Percentiles rank a stretch among this genome's conserved stretches.
Conservation (phyloP, 1,140 invertebrate genomes). For the Delia radicum region DNA sequence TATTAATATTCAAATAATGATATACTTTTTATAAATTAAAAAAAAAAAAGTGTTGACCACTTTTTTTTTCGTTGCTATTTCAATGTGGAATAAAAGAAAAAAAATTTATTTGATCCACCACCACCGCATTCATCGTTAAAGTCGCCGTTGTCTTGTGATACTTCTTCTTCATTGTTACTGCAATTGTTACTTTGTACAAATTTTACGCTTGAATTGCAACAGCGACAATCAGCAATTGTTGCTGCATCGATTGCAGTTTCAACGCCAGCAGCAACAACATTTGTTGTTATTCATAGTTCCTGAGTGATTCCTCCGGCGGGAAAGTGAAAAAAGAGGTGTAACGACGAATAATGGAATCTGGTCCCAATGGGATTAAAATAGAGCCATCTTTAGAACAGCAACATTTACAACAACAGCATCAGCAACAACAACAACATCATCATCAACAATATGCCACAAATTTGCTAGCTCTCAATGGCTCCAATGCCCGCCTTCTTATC, state of each 20-base stretch:
- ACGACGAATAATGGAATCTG: conserved; percentile 55
- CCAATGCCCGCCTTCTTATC: conserved; percentile 39
- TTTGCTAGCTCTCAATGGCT: conserved; percentile 49
- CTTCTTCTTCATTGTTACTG: neutral
- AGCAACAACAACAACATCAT: conserved; percentile 14
- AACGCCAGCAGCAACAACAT: neutral
- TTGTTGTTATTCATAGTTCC: too few relatives aligned
- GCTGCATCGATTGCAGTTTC: neutral
- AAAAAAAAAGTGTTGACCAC: neutral
- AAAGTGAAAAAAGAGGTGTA: conserved; percentile 31
- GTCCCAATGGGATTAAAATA: conserved; percentile 56
- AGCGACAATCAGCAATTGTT: neutral
- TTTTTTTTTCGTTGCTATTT: neutral
- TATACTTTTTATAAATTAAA: neutral
- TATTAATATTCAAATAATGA: neutral
- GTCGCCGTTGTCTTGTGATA: too few relatives aligned
- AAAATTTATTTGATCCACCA: neutral
- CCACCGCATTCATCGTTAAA: neutral
- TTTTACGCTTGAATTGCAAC: neutral
- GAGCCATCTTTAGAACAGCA: conserved; percentile 39
- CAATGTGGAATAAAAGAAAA: conserved; percentile 22
- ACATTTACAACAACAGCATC: conserved; percentile 7
- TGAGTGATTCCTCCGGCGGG: neutral
- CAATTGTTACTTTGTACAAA: neutral
- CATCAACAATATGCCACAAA: conserved; percentile 36